Conservation (phyloP, 2,888 invertebrate genomes). For the Molorchus minor region DNA sequence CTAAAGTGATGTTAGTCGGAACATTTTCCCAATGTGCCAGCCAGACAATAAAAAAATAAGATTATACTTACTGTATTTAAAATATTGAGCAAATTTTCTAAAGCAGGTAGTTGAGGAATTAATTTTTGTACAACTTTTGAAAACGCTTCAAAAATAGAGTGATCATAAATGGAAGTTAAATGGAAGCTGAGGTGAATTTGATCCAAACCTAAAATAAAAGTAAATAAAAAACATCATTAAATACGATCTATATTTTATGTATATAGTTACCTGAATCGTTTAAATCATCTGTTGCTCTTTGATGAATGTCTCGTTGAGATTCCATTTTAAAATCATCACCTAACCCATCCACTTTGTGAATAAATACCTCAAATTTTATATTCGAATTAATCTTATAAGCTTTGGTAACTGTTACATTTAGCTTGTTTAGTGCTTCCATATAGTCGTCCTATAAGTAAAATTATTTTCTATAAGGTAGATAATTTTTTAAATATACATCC, state of each 20-base stretch:
- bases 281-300: constrained; percentile 94
- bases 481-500: too few species aligned
- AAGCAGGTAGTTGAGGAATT: constrained; percentile 94
- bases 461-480: too few species aligned
- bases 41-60: too few species aligned
- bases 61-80: constrained; percentile 88
- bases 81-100: constrained; percentile 97
- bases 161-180: constrained; percentile 98
- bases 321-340: constrained; percentile 99
- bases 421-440: constrained; percentile 91
- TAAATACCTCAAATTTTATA: constrained; percentile 98
- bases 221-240: not conserved
- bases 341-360: constrained; percentile 99
- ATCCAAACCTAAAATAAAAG: constrained; percentile 68
- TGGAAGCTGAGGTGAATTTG: constrained; percentile 94
- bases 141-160: constrained; percentile 99
- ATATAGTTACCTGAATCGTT: constrained; percentile 76
- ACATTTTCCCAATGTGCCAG: too few species aligned
- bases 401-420: constrained; percentile 92
- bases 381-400: constrained; percentile 95
- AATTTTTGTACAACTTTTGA: constrained; percentile 99
- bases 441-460: constrained; percentile 84
- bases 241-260: not conserved
- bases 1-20: too few species aligned
- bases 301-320: constrained; percentile 97